Percentiles rank a stretch among this genome's conserved stretches.
Evolutionary conservation across 2,888 invertebrate species (phyloP).

Genomic region (Vandiemenella viatica): DNA sequence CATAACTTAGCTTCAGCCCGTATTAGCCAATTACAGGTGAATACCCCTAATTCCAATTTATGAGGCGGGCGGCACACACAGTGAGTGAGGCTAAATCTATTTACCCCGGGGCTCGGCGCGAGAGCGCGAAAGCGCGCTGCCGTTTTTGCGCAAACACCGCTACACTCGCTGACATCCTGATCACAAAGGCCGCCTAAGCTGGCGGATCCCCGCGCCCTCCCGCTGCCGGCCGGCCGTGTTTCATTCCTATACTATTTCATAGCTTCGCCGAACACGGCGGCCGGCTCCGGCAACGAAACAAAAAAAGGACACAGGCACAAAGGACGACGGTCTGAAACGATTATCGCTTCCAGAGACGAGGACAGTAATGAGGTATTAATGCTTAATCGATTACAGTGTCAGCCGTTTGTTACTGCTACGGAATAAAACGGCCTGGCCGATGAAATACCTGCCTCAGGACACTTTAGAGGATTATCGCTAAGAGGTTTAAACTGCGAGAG

Average conservation of each 20-base stretch:
- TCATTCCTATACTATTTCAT: background rate
- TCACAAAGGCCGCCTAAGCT: background rate
- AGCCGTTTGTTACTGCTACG: too few relatives aligned
- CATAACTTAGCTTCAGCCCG: constrained; percentile 6
- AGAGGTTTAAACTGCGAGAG: too few relatives aligned
- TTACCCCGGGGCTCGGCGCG: background rate
- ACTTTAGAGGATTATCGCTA: too few relatives aligned
- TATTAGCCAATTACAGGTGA: constrained; percentile 10
- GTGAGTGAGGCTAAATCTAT: background rate
- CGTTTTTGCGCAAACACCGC: background rate
- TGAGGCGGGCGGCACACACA: constrained; percentile 4
- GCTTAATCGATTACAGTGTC: background rate
- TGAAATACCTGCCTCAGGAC: too few relatives aligned
- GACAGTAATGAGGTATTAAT: background rate
- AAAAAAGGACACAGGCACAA: background rate
- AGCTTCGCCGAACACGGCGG: background rate
- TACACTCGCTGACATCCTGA: background rate
- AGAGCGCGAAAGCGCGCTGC: constrained; percentile 1
- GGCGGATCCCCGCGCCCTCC: background rate
- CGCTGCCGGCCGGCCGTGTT: background rate
- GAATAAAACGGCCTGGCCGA: too few relatives aligned
- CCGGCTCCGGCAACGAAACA: background rate
- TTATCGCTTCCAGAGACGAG: too few relatives aligned
- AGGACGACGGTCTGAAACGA: background rate
- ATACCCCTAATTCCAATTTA: constrained; percentile 12